Evolutionary conservation across 2,888 invertebrate genomes (phyloP).

Genomic region (Leptopilina syphax): DNA sequence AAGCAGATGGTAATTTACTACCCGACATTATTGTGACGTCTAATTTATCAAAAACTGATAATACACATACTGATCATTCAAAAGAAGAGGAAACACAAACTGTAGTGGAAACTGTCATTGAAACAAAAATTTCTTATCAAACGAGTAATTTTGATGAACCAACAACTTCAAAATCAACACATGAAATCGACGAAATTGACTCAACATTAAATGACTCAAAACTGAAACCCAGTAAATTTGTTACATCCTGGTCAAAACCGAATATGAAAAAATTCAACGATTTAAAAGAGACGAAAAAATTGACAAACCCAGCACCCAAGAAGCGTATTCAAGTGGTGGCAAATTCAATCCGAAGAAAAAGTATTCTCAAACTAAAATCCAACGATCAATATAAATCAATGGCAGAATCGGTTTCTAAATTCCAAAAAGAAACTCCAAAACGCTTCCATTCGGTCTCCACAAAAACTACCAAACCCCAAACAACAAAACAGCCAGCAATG

Average conservation of each 20-base stretch:
- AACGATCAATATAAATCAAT: conserved; percentile 76
- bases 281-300: not conserved
- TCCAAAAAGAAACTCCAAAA: conserved; percentile 79
- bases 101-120: no score
- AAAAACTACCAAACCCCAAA: conserved; percentile 63
- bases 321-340: conserved; percentile 55
- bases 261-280: conserved; percentile 42
- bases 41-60: no score
- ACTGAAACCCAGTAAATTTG: conserved; percentile 38
- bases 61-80: no score
- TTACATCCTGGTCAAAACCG: conserved; percentile 41
- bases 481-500: conserved; percentile 55
- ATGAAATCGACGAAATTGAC: conserved; percentile 38
- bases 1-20: not conserved
- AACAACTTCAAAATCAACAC: conserved; percentile 5
- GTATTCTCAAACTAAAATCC: conserved; percentile 51
- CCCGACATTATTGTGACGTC: no score
- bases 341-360: conserved; percentile 58
- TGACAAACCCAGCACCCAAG: not conserved
- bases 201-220: not conserved
- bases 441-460: conserved; percentile 76
- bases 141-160: not conserved
- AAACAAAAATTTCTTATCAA: no score
- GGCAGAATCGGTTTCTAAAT: conserved; percentile 79
- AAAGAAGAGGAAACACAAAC: no score